phyloP scores from a whole-genome alignment of 2,113 vertebrate species.

The Gallinago undulata region DNA sequence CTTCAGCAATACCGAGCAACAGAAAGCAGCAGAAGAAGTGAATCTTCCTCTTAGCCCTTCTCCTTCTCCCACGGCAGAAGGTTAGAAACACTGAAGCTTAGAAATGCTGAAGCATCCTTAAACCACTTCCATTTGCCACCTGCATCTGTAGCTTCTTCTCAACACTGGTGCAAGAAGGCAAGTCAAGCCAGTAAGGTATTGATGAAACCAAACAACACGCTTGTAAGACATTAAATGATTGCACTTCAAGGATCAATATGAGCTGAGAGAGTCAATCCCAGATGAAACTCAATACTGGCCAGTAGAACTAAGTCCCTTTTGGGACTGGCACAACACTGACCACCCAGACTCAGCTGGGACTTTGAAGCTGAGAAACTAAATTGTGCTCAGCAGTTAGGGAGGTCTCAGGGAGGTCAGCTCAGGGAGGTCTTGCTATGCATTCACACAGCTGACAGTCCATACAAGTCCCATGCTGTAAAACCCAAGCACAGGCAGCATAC shows the following conservation, averaged over 20 bases:
- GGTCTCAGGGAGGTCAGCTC: not conserved
- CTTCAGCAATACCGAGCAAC: not conserved
- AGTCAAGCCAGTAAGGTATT: not conserved
- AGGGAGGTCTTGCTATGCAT: not conserved
- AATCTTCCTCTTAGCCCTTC: not conserved
- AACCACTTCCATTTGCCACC: not conserved
- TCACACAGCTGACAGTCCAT: not conserved
- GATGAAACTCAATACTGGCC: not conserved
- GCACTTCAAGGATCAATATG: not conserved
- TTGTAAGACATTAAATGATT: not conserved
- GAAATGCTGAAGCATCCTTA: not conserved
- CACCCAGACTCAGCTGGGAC: not conserved
- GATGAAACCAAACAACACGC: not conserved
- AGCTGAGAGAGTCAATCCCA: not conserved
- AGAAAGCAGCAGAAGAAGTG: not conserved
- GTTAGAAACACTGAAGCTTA: not conserved
- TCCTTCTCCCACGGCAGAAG: not conserved
- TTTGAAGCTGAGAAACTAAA: not conserved
- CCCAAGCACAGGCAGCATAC: not conserved
- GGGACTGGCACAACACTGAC: not conserved
- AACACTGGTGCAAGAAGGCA: not conserved
- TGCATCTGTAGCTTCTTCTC: not conserved
- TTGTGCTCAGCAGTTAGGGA: not conserved
- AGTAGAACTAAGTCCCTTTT: not conserved
- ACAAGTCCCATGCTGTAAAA: not conserved